These are phyloP conservation scores for human DNA, from an alignment of 2,113 vertebrate species.

Conservation along the genomic window GRCh38 chr2:191628501-191629000, in stretches of 20 bases:
- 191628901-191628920: background rate
- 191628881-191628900: background rate
- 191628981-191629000: background rate
- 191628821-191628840: background rate
- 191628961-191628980: background rate
- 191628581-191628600: background rate
- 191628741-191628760: background rate
- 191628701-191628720: background rate
- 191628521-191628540: fast-evolving
- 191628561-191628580: background rate
- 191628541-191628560: background rate
- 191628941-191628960: background rate
- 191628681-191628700: background rate
- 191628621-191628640: background rate
- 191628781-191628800: background rate
- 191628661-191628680: background rate
- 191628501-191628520: too few relatives aligned
- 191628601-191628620: background rate
- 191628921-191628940: background rate
- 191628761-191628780: background rate
- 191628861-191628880: background rate
- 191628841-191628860: background rate
- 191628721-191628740: conserved; percentile 12
- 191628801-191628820: background rate
- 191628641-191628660: background rate